These are phyloP conservation scores for Chaetogeoica ovagalla DNA, from an alignment of 2,888 invertebrate genomes.

Conservation along the genomic window DNA sequence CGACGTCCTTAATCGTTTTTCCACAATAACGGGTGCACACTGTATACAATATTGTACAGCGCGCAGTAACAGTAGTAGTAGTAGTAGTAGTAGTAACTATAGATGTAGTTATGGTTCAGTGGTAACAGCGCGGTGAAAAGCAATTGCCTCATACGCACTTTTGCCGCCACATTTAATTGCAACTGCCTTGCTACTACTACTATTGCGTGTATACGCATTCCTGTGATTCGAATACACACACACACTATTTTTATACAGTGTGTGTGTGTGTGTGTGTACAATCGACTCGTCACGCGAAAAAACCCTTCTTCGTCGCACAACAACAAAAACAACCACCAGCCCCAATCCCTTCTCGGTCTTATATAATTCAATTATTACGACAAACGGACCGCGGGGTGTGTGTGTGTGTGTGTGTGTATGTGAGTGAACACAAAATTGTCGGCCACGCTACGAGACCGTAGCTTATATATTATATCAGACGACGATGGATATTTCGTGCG, in stretches of 20 bases:
- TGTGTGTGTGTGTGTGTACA: neutral
- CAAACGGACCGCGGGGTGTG: neutral
- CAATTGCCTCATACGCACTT: constrained; percentile 13
- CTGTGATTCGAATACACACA: neutral
- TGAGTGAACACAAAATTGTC: neutral
- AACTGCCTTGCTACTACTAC: neutral
- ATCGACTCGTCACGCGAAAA: constrained; percentile 35
- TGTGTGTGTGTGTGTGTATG: neutral
- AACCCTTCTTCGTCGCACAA: neutral
- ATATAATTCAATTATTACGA: constrained; percentile 49
- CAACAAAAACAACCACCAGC: too few relatives aligned
- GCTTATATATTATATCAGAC: too few relatives aligned
- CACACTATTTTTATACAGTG: neutral
- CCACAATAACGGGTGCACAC: constrained; percentile 11
- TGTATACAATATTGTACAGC: too few relatives aligned
- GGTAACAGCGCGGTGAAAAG: neutral
- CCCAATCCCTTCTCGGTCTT: constrained; percentile 4
- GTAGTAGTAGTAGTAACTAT: too few relatives aligned
- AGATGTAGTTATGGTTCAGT: too few relatives aligned
- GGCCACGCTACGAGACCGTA: too few relatives aligned
- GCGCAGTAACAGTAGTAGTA: too few relatives aligned
- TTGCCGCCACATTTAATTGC: constrained; percentile 29
- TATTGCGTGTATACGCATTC: neutral
- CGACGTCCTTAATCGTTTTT: constrained; percentile 44
- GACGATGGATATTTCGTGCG: neutral